Conservation (phyloP, 1,140 invertebrate species). For the Cephus cinctus region DNA sequence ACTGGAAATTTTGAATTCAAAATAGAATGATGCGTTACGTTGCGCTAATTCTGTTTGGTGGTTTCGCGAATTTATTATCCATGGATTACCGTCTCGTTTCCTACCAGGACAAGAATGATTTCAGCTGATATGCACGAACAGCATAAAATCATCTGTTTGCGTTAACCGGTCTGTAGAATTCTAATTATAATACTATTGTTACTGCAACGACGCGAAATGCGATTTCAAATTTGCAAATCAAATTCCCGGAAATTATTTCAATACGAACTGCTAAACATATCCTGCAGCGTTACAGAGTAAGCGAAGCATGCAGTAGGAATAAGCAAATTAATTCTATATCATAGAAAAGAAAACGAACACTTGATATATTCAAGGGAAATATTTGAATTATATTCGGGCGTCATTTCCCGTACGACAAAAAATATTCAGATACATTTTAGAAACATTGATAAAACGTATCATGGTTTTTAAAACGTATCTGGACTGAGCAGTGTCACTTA, state of each 20-base stretch:
- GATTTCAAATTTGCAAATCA: conserved; percentile 39
- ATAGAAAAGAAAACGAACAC: not conserved
- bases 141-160: conserved; percentile 1
- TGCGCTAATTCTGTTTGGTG: not conserved
- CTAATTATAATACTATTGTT: conserved; percentile 37
- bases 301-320: not conserved
- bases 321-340: not conserved
- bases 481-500: no score
- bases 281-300: not conserved
- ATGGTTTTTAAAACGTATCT: no score
- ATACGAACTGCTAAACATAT: not conserved
- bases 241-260: conserved; percentile 33
- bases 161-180: conserved; percentile 24
- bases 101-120: conserved; percentile 5
- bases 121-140: not conserved
- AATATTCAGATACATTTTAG: no score
- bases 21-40: not conserved
- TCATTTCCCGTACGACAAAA: no score
- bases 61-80: not conserved
- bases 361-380: no score
- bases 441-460: no score
- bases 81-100: not conserved
- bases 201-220: conserved; percentile 19
- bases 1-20: conserved; percentile 1
- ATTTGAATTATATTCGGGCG: no score